phyloP scores from a whole-genome alignment of 2,888 invertebrate genomes.

The Anoplius nigerrimus region DNA sequence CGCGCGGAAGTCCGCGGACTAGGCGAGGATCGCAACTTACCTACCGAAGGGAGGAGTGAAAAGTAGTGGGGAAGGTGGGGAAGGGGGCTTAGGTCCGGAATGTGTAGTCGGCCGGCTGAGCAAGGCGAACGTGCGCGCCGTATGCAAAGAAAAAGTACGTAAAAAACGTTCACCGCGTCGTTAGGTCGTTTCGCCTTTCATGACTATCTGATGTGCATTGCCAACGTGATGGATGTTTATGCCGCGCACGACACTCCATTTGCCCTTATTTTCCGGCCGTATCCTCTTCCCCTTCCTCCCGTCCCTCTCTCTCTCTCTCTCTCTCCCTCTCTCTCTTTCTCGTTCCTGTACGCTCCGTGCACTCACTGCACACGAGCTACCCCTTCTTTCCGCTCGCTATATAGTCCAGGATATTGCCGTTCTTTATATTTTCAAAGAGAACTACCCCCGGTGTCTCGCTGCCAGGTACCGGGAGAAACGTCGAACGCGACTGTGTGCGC shows the following conservation, averaged over 20 bases:
- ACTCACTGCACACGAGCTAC: conserved; percentile 15
- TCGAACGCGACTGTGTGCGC: too few relatives aligned
- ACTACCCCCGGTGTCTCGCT: conserved; percentile 32
- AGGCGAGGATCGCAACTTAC: too few relatives aligned
- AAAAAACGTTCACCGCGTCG: conserved; percentile 40
- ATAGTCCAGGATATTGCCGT: conserved; percentile 51
- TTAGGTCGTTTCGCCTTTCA: conserved; percentile 54
- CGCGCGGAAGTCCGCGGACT: too few relatives aligned
- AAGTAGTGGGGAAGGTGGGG: too few relatives aligned
- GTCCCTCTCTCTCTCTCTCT: not conserved
- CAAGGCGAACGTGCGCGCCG: too few relatives aligned
- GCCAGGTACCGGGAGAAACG: conserved; percentile 36
- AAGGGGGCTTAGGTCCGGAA: too few relatives aligned
- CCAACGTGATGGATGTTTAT: conserved; percentile 52
- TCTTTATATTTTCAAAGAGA: conserved; percentile 57
- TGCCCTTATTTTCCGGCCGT: conserved; percentile 51
- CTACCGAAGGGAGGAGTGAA: too few relatives aligned
- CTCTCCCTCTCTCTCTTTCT: conserved; percentile 9
- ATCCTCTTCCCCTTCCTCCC: conserved; percentile 5
- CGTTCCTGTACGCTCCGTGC: not conserved
- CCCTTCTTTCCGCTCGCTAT: conserved; percentile 4
- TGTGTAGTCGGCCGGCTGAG: too few relatives aligned
- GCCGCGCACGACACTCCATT: conserved; percentile 48
- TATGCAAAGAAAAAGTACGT: conserved; percentile 10
- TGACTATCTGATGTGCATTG: conserved; percentile 64